Evolutionary conservation across 2,888 invertebrate species (phyloP), one percentile per base, ranked within the genome.

Genomic region (Drosophila austrosaltans): DNA sequence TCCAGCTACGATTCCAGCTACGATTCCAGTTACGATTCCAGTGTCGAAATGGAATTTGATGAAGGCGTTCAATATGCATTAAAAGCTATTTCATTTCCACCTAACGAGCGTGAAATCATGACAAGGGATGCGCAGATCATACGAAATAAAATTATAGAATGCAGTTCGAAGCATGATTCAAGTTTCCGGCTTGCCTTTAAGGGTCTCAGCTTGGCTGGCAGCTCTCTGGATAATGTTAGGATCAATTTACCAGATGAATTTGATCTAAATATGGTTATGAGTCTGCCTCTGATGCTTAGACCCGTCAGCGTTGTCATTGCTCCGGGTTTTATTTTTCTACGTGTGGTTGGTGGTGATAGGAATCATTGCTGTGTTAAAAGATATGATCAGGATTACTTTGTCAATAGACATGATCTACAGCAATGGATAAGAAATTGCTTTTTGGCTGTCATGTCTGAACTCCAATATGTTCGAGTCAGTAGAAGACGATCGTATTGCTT

Each of bases 211-310:
- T 58, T 77, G 20, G 63, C 69, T 7, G 77, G 89, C 5, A 90
- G 90, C 53, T 82, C 64, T 32, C 66, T 83, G 3, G 81, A 89
- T 20, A 68, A 67, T 6, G 30, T 82, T 1, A 82, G 75, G 69
- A 78, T 87, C 4, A 36, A 69, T 6, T 58, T 65, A 22, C 89
- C 89, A 0, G 81, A 90, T 57, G 89, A 91, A 53, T 90, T 84
- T 53, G 89, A 90, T 64, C 4, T 48, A 10, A 48, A 75, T 87
- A n/a, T 76, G 86, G 44, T 62, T 87, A 0, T 78, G 72, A 20
- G 65, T 88, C 0, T 60, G 77, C 12, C 36, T 83, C 3, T 75
- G 76, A 1, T 12, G 1, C 4, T 73, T 64, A 0, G 4, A 28
- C 0, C 81, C 54, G 8, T 28, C 56, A n/a, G 40, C 2, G 10